Evolutionary conservation across 2,113 vertebrate species (phyloP), one percentile per base, ranked within the genome.

Genomic region (Lampris incognitus): DNA sequence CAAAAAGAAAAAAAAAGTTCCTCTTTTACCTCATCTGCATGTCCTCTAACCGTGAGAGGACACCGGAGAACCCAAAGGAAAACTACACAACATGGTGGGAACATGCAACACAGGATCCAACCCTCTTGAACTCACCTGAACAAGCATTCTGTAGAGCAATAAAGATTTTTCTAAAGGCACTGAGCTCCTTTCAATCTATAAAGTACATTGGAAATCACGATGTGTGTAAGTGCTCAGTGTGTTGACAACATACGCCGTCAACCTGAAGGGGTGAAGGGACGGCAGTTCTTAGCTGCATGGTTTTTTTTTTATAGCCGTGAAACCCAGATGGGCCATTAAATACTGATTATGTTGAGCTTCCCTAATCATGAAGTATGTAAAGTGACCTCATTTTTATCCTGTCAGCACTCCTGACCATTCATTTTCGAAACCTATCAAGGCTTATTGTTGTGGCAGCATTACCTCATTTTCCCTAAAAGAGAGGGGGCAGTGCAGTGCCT

Each of bases 331-430:
- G 1, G 8, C 44, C 77, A 67, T 85, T 85, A 79, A 81, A 63
- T 67, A 67, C 60, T 76, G 68, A 78, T 80, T 71, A 85, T 55
- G 58, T 56, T 1, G 42, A 72, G 37, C 11, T 55, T 58, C 50
- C 48, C 52, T 81, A 61, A 87, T 84, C 67, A 56, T 78, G 36
- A 57, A 59, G 69, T 65, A 70, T n/a, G 64, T 74, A 78, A 66
- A 0, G 36, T 59, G 61, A 79, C 65, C 52, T 75, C 62, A 77
- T 80, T 87, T 81, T 80, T 81, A 50, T 67, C 57, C 81, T 69
- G 70, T 13, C 68, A 51, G 56, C 42, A 66, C 13, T 48, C 73
- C 57, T 69, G 51, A 54, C 67, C 55, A 62, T 81, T 75, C 65
- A 69, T 40, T 75, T 68, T 64, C 36, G 39, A 63, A 77, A 72